Evolutionary conservation across 2,888 invertebrate species (phyloP).

Genomic region (Drosophila prostipennis): DNA sequence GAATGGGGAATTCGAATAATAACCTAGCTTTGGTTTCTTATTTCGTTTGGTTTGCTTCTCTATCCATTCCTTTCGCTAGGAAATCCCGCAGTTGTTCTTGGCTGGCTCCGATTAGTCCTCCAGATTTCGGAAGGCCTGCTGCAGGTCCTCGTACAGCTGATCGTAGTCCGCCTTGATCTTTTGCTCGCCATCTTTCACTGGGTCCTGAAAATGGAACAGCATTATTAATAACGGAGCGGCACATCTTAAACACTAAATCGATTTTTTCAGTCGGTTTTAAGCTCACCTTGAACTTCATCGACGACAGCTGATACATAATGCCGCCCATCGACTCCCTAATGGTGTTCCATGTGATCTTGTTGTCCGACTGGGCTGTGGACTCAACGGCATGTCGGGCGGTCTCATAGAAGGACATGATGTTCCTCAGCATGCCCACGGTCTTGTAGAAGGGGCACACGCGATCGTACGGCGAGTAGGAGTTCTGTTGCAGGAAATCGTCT

Average conservation of each 20-base stretch:
- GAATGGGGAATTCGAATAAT: slow-evolving; percentile 74
- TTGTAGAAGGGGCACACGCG: slow-evolving; percentile 99
- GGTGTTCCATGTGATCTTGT: slow-evolving; percentile 98
- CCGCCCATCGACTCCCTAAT: slow-evolving; percentile 98
- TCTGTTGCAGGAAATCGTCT: slow-evolving; percentile 99
- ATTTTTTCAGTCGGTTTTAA: too few species aligned
- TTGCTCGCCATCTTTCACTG: slow-evolving; percentile 97
- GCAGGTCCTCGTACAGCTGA: slow-evolving; percentile 97
- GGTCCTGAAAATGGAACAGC: slow-evolving; percentile 88
- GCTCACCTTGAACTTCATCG: slow-evolving; percentile 98
- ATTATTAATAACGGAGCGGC: too few species aligned
- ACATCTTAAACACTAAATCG: too few species aligned
- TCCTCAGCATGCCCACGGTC: slow-evolving; percentile 98
- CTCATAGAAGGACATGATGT: slow-evolving; percentile 99
- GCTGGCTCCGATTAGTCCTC: slow-evolving; percentile 90
- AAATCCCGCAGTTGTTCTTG: slow-evolving; percentile 35
- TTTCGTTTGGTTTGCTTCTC: slow-evolving; percentile 53
- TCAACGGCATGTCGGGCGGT: slow-evolving; percentile 98
- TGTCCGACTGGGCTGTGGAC: slow-evolving; percentile 98
- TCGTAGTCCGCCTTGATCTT: slow-evolving; percentile 98
- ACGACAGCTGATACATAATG: slow-evolving; percentile 97
- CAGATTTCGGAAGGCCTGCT: slow-evolving; percentile 97
- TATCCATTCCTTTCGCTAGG: slow-evolving; percentile 28
- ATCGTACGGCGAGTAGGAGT: slow-evolving; percentile 97
- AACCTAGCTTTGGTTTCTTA: slow-evolving; percentile 68